Conservation (phyloP, 2,113 vertebrate genomes). For the Aspidoscelis tigris region DNA sequence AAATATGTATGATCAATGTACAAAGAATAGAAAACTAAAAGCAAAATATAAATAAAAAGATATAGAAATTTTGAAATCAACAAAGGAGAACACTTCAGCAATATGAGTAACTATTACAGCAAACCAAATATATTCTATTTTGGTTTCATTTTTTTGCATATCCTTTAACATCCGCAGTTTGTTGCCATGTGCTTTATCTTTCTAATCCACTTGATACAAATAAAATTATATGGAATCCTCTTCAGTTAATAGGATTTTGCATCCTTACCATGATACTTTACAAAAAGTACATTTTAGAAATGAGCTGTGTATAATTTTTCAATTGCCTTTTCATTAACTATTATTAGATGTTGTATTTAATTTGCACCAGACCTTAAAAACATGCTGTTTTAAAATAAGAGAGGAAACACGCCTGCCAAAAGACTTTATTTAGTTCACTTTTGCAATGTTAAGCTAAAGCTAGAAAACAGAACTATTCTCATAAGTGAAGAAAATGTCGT, state of each 20-base stretch:
- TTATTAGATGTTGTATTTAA: conserved; percentile 20
- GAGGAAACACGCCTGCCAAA: neutral
- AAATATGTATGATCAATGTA: neutral
- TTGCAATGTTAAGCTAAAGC: neutral
- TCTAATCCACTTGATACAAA: conserved; percentile 31
- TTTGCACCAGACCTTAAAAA: conserved; percentile 14
- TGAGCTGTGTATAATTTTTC: neutral
- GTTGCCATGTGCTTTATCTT: conserved; percentile 39
- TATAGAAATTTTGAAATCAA: too few relatives aligned
- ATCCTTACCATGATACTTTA: conserved; percentile 29
- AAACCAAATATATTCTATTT: too few relatives aligned
- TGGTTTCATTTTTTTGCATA: too few relatives aligned
- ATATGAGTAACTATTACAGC: too few relatives aligned
- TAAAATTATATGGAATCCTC: conserved; percentile 49
- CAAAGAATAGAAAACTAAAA: too few relatives aligned
- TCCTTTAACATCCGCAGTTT: neutral
- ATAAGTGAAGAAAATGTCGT: neutral
- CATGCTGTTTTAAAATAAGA: conserved; percentile 22
- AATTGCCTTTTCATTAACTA: neutral
- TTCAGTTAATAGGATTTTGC: conserved; percentile 45
- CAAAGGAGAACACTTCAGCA: too few relatives aligned
- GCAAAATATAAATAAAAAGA: too few relatives aligned
- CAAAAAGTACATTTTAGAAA: conserved; percentile 22
- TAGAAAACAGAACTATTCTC: neutral
- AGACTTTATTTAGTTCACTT: conserved; percentile 7